Percentiles rank a stretch among this genome's conserved stretches.
phyloP scores from a whole-genome alignment of 2,113 vertebrate genomes.

The Oryctolagus cuniculus region DNA sequence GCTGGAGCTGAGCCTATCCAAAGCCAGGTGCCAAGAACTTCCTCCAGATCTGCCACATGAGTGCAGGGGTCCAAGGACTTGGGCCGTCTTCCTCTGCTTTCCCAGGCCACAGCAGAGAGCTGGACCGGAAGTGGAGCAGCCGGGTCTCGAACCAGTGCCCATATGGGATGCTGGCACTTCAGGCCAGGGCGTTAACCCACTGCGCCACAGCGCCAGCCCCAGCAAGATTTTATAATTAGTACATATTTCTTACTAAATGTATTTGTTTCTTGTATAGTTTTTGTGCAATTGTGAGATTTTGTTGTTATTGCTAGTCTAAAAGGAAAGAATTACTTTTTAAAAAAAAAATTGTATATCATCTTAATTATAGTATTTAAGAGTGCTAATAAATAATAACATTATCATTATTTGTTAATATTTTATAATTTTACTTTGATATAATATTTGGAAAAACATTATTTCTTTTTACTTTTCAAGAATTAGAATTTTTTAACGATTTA shows the following conservation, averaged over 20 bases:
- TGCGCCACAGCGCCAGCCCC: too few species aligned
- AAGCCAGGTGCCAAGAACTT: too few species aligned
- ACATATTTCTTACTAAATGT: background rate
- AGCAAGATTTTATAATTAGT: background rate
- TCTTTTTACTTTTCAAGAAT: slow-evolving; percentile 18
- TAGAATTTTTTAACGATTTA: background rate
- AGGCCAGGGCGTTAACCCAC: too few species aligned
- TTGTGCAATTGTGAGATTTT: background rate
- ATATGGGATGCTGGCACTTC: too few species aligned
- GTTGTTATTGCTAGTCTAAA: background rate
- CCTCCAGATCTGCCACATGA: too few species aligned
- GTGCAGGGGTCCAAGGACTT: too few species aligned
- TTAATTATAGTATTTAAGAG: background rate
- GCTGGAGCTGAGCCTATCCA: too few species aligned
- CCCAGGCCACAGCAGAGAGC: too few species aligned
- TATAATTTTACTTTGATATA: slow-evolving; percentile 3
- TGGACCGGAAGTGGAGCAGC: too few species aligned
- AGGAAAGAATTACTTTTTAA: background rate
- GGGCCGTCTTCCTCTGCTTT: too few species aligned
- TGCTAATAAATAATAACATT: background rate
- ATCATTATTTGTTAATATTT: background rate
- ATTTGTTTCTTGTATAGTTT: background rate
- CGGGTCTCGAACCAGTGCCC: too few species aligned
- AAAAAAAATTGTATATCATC: background rate
- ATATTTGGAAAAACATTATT: background rate